These are phyloP conservation scores for Herpetotheres cachinnans DNA, from an alignment of 2,113 vertebrate species.

Conservation along the genomic window DNA sequence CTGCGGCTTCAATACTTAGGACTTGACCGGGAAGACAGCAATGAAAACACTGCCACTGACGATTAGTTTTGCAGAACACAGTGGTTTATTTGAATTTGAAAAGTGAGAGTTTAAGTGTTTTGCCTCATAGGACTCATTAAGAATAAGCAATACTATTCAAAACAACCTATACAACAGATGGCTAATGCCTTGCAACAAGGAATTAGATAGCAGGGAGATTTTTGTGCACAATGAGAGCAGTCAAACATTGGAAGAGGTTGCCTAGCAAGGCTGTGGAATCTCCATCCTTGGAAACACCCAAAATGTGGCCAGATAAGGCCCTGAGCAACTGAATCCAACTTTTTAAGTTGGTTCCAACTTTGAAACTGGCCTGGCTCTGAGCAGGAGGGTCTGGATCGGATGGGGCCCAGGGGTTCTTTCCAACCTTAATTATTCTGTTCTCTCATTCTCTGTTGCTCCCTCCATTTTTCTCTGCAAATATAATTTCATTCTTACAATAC, in stretches of 20 bases:
- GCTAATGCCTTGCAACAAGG: slow-evolving; percentile 27
- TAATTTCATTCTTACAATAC: not conserved
- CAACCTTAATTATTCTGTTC: not conserved
- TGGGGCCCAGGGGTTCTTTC: not conserved
- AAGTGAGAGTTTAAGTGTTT: slow-evolving; percentile 44
- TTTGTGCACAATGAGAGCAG: not conserved
- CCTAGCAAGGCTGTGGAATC: slow-evolving; percentile 22
- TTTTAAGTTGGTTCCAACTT: not conserved
- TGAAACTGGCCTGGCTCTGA: not conserved
- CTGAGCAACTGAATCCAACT: not conserved
- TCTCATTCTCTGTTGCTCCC: not conserved
- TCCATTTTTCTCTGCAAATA: not conserved
- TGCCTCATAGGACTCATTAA: not conserved
- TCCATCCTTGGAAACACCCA: not conserved
- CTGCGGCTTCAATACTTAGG: not conserved
- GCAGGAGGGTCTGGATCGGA: not conserved
- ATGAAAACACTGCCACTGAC: not conserved
- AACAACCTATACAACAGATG: slow-evolving; percentile 11
- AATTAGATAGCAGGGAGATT: slow-evolving; percentile 1
- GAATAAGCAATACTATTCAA: not conserved
- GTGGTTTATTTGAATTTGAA: slow-evolving; percentile 33
- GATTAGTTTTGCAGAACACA: not conserved
- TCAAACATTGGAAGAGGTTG: not conserved
- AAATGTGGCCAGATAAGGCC: not conserved
- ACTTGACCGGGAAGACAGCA: not conserved